phyloP scores from a whole-genome alignment of 2,797 vertebrate genomes.

The Nyctibius grandis region DNA sequence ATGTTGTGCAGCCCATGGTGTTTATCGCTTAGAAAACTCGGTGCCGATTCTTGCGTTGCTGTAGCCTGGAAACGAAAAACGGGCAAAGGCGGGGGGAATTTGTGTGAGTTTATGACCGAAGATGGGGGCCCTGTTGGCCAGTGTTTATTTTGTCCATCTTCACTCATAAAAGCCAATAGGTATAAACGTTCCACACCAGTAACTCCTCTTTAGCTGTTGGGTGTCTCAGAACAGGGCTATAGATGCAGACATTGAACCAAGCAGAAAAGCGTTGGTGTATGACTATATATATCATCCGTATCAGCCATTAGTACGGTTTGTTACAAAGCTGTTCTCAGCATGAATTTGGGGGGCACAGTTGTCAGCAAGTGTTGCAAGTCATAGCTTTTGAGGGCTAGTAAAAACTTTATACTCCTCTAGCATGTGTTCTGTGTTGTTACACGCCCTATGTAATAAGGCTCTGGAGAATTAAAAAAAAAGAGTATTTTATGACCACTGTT shows the following conservation, averaged over 20 bases:
- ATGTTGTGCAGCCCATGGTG: rapidly evolving
- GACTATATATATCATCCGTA: rapidly evolving
- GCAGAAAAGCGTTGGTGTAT: neutral
- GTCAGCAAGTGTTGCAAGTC: neutral
- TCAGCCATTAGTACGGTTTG: neutral
- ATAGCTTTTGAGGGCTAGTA: neutral
- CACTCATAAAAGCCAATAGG: neutral
- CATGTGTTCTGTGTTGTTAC: neutral
- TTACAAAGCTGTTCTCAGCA: neutral
- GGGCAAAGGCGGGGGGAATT: neutral
- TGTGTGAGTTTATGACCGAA: neutral
- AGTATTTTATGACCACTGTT: neutral
- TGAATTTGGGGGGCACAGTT: neutral
- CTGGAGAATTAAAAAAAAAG: neutral
- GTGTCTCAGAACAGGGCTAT: neutral
- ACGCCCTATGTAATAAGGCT: neutral
- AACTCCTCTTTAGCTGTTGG: neutral
- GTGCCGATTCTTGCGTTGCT: rapidly evolving
- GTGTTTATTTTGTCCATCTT: neutral
- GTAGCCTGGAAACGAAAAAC: neutral
- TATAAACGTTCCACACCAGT: neutral
- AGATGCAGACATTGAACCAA: neutral
- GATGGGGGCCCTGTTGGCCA: rapidly evolving
- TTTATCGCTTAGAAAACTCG: too few species aligned
- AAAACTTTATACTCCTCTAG: neutral